Evolutionary conservation across 2,113 vertebrate genomes (phyloP), one percentile per base, ranked within the genome.

Genomic region (Condylura cristata): DNA sequence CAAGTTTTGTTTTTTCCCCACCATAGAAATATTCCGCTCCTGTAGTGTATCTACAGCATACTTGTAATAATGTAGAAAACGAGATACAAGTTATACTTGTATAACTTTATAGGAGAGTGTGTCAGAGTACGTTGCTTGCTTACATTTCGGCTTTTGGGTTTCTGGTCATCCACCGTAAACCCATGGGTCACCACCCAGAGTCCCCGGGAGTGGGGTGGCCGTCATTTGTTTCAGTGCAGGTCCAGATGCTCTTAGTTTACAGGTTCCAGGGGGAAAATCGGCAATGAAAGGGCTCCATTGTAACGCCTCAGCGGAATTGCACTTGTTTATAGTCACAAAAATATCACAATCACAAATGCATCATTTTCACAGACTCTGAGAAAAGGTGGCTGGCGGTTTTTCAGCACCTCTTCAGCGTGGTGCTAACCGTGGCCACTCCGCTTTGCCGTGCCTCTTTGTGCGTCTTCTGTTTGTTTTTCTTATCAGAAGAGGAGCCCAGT

Each of bases 181-280:
- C 82, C 20, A 20, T 22, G 20, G 20, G 18, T 56, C 18, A 6
- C 22, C 18, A 22, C 53, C 17, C 53, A 22, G 18, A 56, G 18
- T 56, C 18, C 18, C 5, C 18, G 17, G 51, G 51, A 6, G 14
- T 12, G 10, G 18, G 20, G 18, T 56, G 53, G 53, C 53, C 46
- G 48, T 61, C 91, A n/a, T 83, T 63, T 32, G 30, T 3, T 66
- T 82, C 30, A 32, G 26, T 72, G 32, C 12, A n/a, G 70, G 65
- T 63, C 30, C 65, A 70, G 60, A 86, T 34, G 39, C 83, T 91
- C 82, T 92, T 96, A 94, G 89, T 88, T 66, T 79, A 4, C 60
- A 60, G 22, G 20, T 70, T 89, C 6, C 5, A 11, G 48, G 34
- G n/a, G 37, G 9, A 7, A 30, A 28, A 66, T 18, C 20, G 8